Conservation (phyloP, 2,113 vertebrate species). For the Pseudonaja textilis region DNA sequence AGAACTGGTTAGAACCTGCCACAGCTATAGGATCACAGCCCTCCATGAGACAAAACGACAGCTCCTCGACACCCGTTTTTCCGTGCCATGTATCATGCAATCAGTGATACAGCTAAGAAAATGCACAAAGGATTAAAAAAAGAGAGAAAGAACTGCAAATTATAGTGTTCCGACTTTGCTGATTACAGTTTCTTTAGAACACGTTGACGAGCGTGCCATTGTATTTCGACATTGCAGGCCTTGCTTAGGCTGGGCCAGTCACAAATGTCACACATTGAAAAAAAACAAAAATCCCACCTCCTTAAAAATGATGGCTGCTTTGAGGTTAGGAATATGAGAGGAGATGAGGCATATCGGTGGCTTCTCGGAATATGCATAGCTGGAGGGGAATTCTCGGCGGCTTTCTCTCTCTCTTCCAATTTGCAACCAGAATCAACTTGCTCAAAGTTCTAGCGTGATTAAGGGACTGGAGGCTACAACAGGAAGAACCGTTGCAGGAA, state of each 20-base stretch:
- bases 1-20: no score
- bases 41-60: conserved; percentile 1
- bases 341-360: background rate
- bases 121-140: conserved; percentile 13
- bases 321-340: background rate
- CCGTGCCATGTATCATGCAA: conserved; percentile 9
- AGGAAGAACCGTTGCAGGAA: no score
- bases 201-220: background rate
- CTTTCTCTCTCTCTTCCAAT: background rate
- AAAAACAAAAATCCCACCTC: background rate
- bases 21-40: conserved; percentile 35
- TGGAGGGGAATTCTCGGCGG: background rate
- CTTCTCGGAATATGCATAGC: background rate
- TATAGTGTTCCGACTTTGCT: background rate
- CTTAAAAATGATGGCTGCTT: background rate
- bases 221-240: background rate
- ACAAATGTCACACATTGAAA: background rate
- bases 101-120: conserved; percentile 5
- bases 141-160: background rate
- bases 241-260: background rate
- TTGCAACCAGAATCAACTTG: background rate
- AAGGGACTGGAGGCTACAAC: no score
- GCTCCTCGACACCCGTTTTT: conserved; percentile 13
- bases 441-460: background rate
- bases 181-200: conserved; percentile 27